Evolutionary conservation across 2,888 invertebrate genomes (phyloP).

Genomic region (Hyposoter didymator): DNA sequence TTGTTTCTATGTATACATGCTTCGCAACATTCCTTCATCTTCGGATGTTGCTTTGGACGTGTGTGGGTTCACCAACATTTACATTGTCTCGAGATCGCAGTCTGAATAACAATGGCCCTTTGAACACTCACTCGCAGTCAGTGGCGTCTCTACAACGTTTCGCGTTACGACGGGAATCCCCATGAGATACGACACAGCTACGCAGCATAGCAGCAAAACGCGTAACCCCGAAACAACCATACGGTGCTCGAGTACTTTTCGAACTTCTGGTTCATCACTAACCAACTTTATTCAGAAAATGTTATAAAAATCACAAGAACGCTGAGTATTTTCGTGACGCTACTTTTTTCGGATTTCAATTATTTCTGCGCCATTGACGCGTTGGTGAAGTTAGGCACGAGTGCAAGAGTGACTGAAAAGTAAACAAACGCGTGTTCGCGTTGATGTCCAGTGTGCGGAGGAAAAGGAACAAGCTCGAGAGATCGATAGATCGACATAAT

Average conservation of each 20-base stretch:
- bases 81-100: slow-evolving; percentile 76
- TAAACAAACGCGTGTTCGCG: too few species aligned
- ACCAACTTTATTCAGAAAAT: neutral
- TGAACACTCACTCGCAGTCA: slow-evolving; percentile 70
- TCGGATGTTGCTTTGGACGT: slow-evolving; percentile 23
- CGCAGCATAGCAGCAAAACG: slow-evolving; percentile 14
- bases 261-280: neutral
- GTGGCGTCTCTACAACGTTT: slow-evolving; percentile 10
- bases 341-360: neutral
- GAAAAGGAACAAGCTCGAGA: too few species aligned
- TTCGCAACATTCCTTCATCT: neutral
- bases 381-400: too few species aligned
- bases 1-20: neutral
- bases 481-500: too few species aligned
- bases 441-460: too few species aligned
- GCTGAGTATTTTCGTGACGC: neutral
- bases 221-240: neutral
- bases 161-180: slow-evolving; percentile 22
- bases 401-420: too few species aligned
- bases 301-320: neutral
- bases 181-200: slow-evolving; percentile 11
- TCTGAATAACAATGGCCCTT: slow-evolving; percentile 78
- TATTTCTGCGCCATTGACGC: neutral
- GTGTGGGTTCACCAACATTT: slow-evolving; percentile 78
- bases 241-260: neutral